Evolutionary conservation across 2,888 invertebrate species (phyloP).

Genomic region (Andrena fulva): DNA sequence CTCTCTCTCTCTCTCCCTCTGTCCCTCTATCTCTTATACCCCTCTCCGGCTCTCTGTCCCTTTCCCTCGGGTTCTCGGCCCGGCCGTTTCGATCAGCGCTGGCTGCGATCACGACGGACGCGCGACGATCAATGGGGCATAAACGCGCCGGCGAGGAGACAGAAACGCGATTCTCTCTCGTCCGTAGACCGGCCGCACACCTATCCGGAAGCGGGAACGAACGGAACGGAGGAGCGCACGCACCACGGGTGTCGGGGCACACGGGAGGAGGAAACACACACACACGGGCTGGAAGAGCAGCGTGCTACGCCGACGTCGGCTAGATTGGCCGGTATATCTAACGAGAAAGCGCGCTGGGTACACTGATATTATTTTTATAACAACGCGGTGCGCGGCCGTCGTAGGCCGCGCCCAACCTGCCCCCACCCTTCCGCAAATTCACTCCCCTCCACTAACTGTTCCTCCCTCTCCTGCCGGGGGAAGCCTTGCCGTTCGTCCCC

Average conservation of each 20-base stretch:
- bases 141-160: conserved; percentile 21
- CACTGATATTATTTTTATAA: conserved; percentile 82
- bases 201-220: conserved; percentile 35
- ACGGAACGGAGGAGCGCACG: neutral
- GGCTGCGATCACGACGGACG: conserved; percentile 59
- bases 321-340: conserved; percentile 76
- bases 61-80: conserved; percentile 33
- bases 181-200: conserved; percentile 34
- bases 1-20: conserved; percentile 13
- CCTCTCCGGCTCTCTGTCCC: conserved; percentile 22
- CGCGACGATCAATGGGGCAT: conserved; percentile 65
- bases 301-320: conserved; percentile 62
- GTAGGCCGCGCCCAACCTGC: conserved; percentile 85
- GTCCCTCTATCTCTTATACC: conserved; percentile 8
- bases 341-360: conserved; percentile 78
- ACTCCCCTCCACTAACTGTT: conserved; percentile 70
- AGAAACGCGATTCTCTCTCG: conserved; percentile 21
- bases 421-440: conserved; percentile 73
- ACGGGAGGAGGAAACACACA: conserved; percentile 41
- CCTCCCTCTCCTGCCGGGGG: conserved; percentile 57
- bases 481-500: conserved; percentile 56
- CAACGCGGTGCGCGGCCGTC: conserved; percentile 84
- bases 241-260: conserved; percentile 18
- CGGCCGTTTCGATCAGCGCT: conserved; percentile 58
- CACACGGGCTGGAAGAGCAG: conserved; percentile 49